A percentile compares a stretch with the other conserved stretches of the same genome.
Evolutionary conservation across 2,797 vertebrate genomes (phyloP).

Genomic region (Sebastes steindachneri): DNA sequence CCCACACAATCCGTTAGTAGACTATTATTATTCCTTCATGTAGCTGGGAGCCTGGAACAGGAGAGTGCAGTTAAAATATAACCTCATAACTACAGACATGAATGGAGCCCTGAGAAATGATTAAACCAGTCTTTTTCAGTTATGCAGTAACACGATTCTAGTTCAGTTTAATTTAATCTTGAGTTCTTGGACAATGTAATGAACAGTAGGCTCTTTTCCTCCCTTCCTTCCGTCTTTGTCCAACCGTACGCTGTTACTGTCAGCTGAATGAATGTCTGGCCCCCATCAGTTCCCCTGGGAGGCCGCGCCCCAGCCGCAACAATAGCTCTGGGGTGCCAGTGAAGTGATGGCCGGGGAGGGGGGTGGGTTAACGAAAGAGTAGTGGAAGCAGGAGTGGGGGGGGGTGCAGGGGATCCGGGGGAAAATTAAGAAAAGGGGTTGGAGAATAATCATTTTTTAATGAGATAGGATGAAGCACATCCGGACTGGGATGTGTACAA

Average conservation of each 20-base stretch:
- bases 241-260: slow-evolving; percentile 48
- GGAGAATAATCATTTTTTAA: slow-evolving; percentile 77
- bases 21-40: neutral
- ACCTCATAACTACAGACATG: neutral
- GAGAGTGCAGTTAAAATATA: neutral
- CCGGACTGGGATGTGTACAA: slow-evolving; percentile 64
- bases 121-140: neutral
- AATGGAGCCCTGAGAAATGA: neutral
- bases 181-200: neutral
- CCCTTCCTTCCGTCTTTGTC: slow-evolving; percentile 35
- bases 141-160: neutral
- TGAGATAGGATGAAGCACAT: slow-evolving; percentile 74
- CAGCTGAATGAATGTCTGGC: slow-evolving; percentile 67
- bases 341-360: slow-evolving; percentile 29
- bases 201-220: neutral
- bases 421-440: slow-evolving; percentile 64
- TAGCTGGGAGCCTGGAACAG: neutral
- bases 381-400: slow-evolving; percentile 19
- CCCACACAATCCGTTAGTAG: neutral
- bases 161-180: slow-evolving; percentile 1
- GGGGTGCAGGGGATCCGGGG: slow-evolving; percentile 54
- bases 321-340: slow-evolving; percentile 70
- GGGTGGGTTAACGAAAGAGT: slow-evolving; percentile 30
- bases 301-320: slow-evolving; percentile 68
- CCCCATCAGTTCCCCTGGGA: slow-evolving; percentile 64